phyloP scores from a whole-genome alignment of 2,797 vertebrate species.

The Rhincodon typus region DNA sequence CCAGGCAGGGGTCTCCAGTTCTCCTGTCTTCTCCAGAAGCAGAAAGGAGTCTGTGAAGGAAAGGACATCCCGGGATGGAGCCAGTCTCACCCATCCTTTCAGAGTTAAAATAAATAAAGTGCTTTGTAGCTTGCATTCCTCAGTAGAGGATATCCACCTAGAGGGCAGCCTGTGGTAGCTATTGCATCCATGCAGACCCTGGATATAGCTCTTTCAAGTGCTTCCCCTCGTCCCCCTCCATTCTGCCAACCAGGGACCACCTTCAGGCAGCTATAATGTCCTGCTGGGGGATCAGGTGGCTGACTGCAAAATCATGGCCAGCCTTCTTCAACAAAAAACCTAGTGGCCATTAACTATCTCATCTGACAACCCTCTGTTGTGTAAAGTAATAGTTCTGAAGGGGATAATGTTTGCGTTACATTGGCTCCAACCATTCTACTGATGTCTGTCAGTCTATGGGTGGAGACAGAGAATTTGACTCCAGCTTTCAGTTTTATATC shows the following conservation, averaged over 20 bases:
- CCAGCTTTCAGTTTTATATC: too few species aligned
- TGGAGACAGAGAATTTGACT: too few species aligned
- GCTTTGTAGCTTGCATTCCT: not conserved
- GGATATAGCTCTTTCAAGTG: too few species aligned
- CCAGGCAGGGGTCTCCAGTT: not conserved
- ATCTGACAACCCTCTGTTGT: not conserved
- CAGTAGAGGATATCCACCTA: not conserved
- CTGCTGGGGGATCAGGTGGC: not conserved
- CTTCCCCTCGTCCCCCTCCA: too few species aligned
- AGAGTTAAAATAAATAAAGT: not conserved
- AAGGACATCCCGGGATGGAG: not conserved
- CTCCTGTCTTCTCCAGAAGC: too few species aligned
- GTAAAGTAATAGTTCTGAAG: not conserved
- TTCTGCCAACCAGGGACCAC: not conserved
- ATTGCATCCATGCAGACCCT: not conserved
- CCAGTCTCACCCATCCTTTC: not conserved
- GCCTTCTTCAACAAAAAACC: not conserved
- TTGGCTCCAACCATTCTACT: too few species aligned
- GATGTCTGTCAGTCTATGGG: too few species aligned
- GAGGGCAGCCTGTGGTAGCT: not conserved
- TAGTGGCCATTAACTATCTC: not conserved
- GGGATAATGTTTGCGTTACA: too few species aligned
- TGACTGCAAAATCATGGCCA: not conserved
- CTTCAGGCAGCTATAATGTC: not conserved
- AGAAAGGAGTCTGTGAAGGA: not conserved